These are phyloP conservation scores for Terebella lapidaria DNA, from an alignment of 2,888 invertebrate species.

Conservation along the genomic window DNA sequence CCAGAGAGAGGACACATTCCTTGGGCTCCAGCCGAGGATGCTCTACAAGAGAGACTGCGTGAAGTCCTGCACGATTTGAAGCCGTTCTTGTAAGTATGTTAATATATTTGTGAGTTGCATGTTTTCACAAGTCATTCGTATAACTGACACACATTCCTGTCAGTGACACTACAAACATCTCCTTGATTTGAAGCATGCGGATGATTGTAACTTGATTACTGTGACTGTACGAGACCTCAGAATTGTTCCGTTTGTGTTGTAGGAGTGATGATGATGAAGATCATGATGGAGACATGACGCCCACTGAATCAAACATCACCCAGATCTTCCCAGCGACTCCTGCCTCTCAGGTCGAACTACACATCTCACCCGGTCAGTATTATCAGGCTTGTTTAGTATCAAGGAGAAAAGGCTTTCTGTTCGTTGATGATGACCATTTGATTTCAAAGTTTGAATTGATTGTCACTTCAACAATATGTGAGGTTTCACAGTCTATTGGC, in stretches of 20 bases:
- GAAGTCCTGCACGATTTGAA: constrained; percentile 38
- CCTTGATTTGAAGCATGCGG: no score
- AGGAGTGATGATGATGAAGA: neutral
- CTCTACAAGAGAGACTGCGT: constrained; percentile 28
- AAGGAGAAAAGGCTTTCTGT: neutral
- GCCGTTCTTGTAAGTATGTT: constrained; percentile 34
- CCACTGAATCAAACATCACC: no score
- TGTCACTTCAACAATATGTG: neutral
- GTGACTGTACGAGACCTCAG: no score
- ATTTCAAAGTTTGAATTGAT: no score
- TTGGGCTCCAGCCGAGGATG: neutral
- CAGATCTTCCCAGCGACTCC: neutral
- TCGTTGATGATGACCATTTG: neutral
- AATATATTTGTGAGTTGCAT: neutral
- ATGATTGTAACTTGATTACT: no score
- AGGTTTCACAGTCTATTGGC: no score
- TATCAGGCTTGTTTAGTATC: neutral
- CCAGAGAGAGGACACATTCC: no score
- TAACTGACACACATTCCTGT: no score
- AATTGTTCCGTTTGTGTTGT: no score
- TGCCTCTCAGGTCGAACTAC: neutral
- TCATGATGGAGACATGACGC: constrained; percentile 1
- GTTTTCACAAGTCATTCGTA: neutral
- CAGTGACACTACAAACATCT: no score
- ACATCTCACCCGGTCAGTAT: neutral